phyloP scores from a whole-genome alignment of 1,140 invertebrate genomes.

The Brachionus asplanchnoidis region DNA sequence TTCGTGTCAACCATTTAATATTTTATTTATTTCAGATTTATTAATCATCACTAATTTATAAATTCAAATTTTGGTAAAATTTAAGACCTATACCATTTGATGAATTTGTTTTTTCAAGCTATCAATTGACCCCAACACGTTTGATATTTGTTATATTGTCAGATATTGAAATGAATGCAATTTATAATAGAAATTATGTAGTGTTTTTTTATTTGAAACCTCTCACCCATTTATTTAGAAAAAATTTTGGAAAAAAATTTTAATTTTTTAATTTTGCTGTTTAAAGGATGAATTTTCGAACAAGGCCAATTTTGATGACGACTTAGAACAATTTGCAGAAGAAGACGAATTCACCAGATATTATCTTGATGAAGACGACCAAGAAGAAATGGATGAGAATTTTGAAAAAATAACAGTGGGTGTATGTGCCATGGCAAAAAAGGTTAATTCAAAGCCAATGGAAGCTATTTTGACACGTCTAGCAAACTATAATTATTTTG shows the following conservation, averaged over 20 bases:
- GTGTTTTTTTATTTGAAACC: neutral
- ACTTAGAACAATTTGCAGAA: neutral
- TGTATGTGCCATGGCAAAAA: slow-evolving; percentile 97
- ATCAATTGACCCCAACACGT: neutral
- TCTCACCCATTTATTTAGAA: neutral
- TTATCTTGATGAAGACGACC: neutral
- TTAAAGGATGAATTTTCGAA: neutral
- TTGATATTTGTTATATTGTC: neutral
- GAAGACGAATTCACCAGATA: neutral
- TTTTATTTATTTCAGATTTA: neutral
- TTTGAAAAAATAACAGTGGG: slow-evolving; percentile 70
- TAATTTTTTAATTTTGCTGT: neutral
- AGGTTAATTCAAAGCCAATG: slow-evolving; percentile 97
- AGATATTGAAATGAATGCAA: slow-evolving; percentile 20
- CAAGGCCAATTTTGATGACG: slow-evolving; percentile 1
- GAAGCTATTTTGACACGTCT: slow-evolving; percentile 89
- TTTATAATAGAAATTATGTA: neutral
- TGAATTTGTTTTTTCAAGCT: neutral
- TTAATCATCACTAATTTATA: neutral
- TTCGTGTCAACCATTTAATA: neutral
- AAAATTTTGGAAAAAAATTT: too few species aligned
- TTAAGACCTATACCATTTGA: neutral
- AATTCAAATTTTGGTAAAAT: neutral
- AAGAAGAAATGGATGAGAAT: slow-evolving; percentile 10
- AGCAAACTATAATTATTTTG: slow-evolving; percentile 71